Base-by-base conservation (phyloP, 2,113 vertebrate species). In the Plectropomus leopardus region DNA sequence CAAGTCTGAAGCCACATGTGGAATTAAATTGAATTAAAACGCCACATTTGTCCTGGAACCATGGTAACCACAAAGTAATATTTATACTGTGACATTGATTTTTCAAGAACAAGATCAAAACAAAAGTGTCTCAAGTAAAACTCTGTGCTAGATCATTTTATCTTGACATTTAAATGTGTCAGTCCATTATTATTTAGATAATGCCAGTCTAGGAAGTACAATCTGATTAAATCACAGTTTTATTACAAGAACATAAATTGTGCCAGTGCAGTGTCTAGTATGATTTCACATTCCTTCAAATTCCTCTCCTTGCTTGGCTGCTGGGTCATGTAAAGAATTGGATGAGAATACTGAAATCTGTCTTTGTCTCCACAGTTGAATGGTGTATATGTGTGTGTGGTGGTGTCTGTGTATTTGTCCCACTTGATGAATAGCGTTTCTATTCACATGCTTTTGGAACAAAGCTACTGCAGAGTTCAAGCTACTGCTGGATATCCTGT, bases 401-500 rank as follows among this genome's bases (percentile, higher is more conserved):
- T 59, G 72, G 68, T 70, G 48, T 48, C 45, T 68, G 57, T 68
- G 76, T 55, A 40, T 47, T 32, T 82, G 74, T 92, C 61, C 83
- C 72, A 69, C 66, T 67, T 65, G 51, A 87, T 92, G 89, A 94
- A 93, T 91, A 80, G 78, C 28, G 68, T 90, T 92, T 90, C 80
- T 90, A 91, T 93, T 92, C 88, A 78, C 83, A 90, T 89, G 77
- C 72, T 54, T 42, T 44, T 88, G 72, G 78, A 88, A 93, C 91
- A 92, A 90, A 92, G 91, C 86, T 77, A 74, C 78, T 83, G 85
- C 73, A 80, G 82, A 90, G 76, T 90, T 82, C 84, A 57, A 72
- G 81, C 89, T 85, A 86, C 89, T 88, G 86, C 85, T 91, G 89
- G 88, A 93, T 92, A 92, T 93, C 93, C 93, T 93, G 93, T 92